These are phyloP conservation scores for Sebastes umbrosus DNA, from an alignment of 2,797 vertebrate genomes.

Conservation along the genomic window DNA sequence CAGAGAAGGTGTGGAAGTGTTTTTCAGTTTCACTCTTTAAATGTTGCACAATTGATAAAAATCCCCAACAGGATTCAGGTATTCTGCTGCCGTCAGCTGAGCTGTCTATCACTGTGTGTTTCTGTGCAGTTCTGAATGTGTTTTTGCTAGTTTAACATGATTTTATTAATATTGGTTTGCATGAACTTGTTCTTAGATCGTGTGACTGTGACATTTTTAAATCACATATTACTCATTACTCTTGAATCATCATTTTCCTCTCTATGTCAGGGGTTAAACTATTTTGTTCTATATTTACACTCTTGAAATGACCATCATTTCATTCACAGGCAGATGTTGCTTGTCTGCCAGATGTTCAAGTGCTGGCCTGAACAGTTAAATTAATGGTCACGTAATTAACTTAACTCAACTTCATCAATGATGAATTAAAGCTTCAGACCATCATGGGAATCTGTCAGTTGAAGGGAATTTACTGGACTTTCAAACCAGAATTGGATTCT, in stretches of 20 bases:
- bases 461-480: background rate
- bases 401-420: too few relatives aligned
- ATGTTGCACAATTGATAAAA: background rate
- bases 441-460: background rate
- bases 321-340: background rate
- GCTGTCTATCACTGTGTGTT: background rate
- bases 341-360: background rate
- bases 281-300: background rate
- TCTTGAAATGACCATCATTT: background rate
- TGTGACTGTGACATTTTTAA: background rate
- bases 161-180: background rate
- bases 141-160: background rate
- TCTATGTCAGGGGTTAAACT: background rate
- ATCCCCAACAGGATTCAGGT: background rate
- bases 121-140: background rate
- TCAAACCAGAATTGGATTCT: background rate
- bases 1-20: too few relatives aligned
- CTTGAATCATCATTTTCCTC: constrained; percentile 9
- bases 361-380: background rate
- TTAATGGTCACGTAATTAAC: too few relatives aligned
- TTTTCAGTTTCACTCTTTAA: background rate
- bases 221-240: background rate
- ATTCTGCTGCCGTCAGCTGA: background rate
- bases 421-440: background rate
- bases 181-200: background rate